Evolutionary conservation across 2,113 vertebrate genomes (phyloP), one percentile per base, ranked within the genome.

Genomic region (Peromyscus maniculatus): DNA sequence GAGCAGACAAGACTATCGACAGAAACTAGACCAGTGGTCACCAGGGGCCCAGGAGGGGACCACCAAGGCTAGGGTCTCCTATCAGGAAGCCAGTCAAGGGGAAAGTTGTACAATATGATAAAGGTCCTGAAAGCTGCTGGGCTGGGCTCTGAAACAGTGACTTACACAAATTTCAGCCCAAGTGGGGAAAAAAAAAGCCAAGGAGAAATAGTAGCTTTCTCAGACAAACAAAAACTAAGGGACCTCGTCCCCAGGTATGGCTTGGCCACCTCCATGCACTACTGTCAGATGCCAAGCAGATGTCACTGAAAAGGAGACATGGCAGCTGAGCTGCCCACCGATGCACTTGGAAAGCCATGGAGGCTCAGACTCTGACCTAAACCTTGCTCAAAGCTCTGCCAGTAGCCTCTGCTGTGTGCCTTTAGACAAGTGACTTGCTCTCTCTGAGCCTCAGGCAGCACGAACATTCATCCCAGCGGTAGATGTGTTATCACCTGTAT

Each of bases 311-410:
- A 55, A 62, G 80, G 22, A 83, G 57, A 84, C 4, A 4, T 64
- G 82, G 43, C n/a, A 17, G n/a, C n/a, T 2, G 36, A 64, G 46
- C 72, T 59, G 12, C 22, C 36, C 31, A 15, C 36, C 12, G 52
- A 43, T 19, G 22, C 19, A 0, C 1, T 24, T 22, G 28, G 26
- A 8, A 19, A 6, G 17, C 17, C 33, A 0, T 57, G 69, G 78
- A 46, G 22, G 9, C 19, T 75, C 3, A 78, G 64, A 15, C 89
- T 39, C 21, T 64, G 43, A 62, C 17, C 62, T 62, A 33, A 87
- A 57, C n/a, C 82, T 62, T 24, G 69, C 28, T 55, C 94, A 39
- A 66, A 92, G 89, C 33, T 52, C 69, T 67, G 39, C 78, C 66
- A 7, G 26, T 13, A 17, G 66, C 64, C 46, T 57, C 57, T 43